Evolutionary conservation across 2,797 vertebrate species (phyloP), one percentile per base, ranked within the genome.

Genomic region (Podarcis lilfordi): DNA sequence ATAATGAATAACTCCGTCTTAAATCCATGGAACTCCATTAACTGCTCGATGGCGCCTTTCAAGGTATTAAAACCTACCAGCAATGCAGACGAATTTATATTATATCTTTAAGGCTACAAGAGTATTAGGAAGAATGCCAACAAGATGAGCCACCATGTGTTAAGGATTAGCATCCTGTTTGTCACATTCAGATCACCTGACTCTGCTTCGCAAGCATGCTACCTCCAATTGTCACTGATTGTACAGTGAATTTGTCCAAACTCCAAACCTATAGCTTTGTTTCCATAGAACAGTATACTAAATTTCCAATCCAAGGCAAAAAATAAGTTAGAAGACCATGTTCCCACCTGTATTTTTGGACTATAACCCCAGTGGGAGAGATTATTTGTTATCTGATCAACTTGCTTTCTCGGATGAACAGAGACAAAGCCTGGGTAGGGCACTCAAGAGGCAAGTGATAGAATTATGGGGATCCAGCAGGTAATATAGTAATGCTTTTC

Each of bases 1-100:
- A 19, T 93, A 92, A 91, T 91, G 91, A 93, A 94, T 85, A 94
- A 83, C 82, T 91, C 91, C 92, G 89, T 81, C 68, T 88, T 91
- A 93, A 96, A 93, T 93, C 92, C 91, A 78, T 68, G 89, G 82
- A 80, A 89, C 92, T 77, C 78, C 89, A 91, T 93, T 96, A 95
- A 80, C 80, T 90, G 74, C 87, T 90, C 88, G 68, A 91, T 88
- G 90, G 91, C 66, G 91, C 61, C 92, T 95, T 95, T 92, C 88
- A 90, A 95, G 90, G 91, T 93, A 94, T 94, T 95, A 96, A 92
- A 76, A 86, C 50, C 89, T 93, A 92, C 68, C 91, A 94, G 25
- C 85, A 93, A 89, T 76, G 78, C 89, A 94, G 93, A 91, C 90
- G 88, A 25, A 88, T 92, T 89, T 91, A 90, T 86, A 8, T 89